Base-by-base conservation (phyloP, 2,888 invertebrate genomes). In the Platycnemis pennipes region DNA sequence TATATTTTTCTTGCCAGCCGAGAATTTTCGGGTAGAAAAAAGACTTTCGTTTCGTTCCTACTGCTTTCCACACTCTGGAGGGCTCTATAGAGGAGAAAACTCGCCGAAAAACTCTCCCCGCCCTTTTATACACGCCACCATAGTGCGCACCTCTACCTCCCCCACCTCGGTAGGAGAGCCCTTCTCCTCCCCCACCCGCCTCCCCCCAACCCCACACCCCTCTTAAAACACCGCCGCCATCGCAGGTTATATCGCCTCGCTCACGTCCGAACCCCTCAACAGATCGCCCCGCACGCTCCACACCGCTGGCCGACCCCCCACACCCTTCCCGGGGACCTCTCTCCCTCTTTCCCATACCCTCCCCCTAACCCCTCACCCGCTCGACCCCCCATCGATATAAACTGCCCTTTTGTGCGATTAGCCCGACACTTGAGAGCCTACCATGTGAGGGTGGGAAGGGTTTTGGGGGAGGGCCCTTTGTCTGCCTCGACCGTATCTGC, bases 321-420 rank as follows among this genome's bases (percentile, higher is more conserved):
- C 77, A 77, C 77, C 5, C 77, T 37, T 16, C 77, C n/a, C 37
- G 37, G 77, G 31, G 26, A 26, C 63, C 63, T 7, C 63, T 26
- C 31, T 77, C 11, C 37, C 49, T 5, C 77, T 4, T 16, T 11
- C 77, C n/a, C 2, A 69, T 2, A 31, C 49, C 16, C 53, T 49
- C 49, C 49, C 4, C 88, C 45, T 4, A 0, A 88, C 16, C 31
- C 45, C 45, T n/a, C 31, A 44, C 26, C 53, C 49, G n/a, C 31
- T 16, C 49, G 63, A 63, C 31, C 77, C 13, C 3, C 77, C 77
- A 37, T 37, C 77, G 77, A 77, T 88, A 88, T 88, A 88, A 88
- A 88, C 49, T 88, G 88, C 31, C 88, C 88, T 88, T 88, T 53
- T 49, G 49, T 88, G 88, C 88, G 88, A 88, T 88, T 88, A 88